phyloP scores from a whole-genome alignment of 2,797 vertebrate species.

The Bovichtus diacanthus region DNA sequence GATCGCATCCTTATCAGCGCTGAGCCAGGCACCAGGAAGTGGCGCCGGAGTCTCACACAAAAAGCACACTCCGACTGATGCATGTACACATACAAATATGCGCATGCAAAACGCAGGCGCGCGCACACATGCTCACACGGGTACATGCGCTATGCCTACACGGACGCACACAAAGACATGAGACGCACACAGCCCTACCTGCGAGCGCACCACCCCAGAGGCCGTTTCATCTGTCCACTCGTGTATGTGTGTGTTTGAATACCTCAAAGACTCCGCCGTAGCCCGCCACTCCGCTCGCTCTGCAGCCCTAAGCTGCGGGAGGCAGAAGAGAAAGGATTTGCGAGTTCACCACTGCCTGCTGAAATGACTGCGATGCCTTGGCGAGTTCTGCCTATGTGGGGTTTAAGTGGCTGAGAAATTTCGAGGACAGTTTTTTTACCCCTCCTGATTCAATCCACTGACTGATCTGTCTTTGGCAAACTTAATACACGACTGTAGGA shows the following conservation, averaged over 20 bases:
- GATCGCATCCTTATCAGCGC: slow-evolving; percentile 72
- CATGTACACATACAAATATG: not conserved
- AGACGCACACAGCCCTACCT: slow-evolving; percentile 25
- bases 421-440: slow-evolving; percentile 64
- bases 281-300: slow-evolving; percentile 49
- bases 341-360: slow-evolving; percentile 64
- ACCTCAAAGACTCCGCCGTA: slow-evolving; percentile 50
- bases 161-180: not conserved
- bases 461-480: slow-evolving; percentile 78
- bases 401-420: slow-evolving; percentile 81
- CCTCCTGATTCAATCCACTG: slow-evolving; percentile 73
- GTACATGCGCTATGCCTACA: not conserved
- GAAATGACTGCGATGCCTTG: slow-evolving; percentile 71
- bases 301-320: slow-evolving; percentile 70
- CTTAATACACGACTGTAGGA: slow-evolving; percentile 70
- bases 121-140: not conserved
- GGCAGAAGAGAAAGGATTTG: slow-evolving; percentile 75
- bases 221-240: slow-evolving; percentile 44
- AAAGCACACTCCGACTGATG: slow-evolving; percentile 13
- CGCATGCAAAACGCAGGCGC: not conserved
- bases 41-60: slow-evolving; percentile 37
- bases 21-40: slow-evolving; percentile 66
- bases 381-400: slow-evolving; percentile 72
- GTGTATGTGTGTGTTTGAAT: slow-evolving; percentile 43
- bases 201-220: slow-evolving; percentile 18